Evolutionary conservation across 2,113 vertebrate species (phyloP).

Genomic region (Carassius auratus): DNA sequence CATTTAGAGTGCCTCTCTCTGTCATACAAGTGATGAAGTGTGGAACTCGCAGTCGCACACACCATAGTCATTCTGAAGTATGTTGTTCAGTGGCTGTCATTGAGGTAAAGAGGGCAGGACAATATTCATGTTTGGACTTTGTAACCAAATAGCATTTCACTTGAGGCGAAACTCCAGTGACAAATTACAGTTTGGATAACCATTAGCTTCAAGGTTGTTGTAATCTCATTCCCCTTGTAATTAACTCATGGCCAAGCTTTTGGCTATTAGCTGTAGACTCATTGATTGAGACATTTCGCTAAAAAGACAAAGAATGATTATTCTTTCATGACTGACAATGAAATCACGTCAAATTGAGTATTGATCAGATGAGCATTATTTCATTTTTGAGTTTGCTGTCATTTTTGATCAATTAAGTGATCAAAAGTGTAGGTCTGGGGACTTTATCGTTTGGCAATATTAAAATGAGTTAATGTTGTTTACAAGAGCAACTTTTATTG

Average conservation of each 20-base stretch:
- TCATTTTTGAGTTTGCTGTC: background rate
- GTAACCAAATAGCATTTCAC: conserved; percentile 39
- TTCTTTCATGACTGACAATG: conserved; percentile 45
- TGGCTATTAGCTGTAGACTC: background rate
- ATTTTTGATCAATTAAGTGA: background rate
- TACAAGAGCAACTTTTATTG: background rate
- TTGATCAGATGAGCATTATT: conserved; percentile 18
- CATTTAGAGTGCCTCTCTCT: conserved; percentile 51
- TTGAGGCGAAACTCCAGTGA: conserved; percentile 38
- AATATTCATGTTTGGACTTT: conserved; percentile 21
- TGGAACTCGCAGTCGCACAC: conserved; percentile 41
- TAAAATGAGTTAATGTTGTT: background rate
- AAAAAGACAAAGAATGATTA: conserved; percentile 33
- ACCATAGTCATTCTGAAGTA: conserved; percentile 31
- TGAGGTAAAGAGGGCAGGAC: conserved; percentile 10
- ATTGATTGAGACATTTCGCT: conserved; percentile 26
- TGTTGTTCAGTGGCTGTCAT: conserved; percentile 41
- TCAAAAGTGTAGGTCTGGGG: background rate
- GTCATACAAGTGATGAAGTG: conserved; percentile 55
- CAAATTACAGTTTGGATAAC: conserved; percentile 46
- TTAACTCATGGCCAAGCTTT: conserved; percentile 37
- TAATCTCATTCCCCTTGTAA: conserved; percentile 49
- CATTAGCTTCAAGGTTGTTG: conserved; percentile 31
- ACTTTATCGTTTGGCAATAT: background rate
- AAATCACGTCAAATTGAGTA: conserved; percentile 30